Evolutionary conservation across 2,888 invertebrate species (phyloP), one percentile per base, ranked within the genome.

Genomic region (Tholera decimalis): DNA sequence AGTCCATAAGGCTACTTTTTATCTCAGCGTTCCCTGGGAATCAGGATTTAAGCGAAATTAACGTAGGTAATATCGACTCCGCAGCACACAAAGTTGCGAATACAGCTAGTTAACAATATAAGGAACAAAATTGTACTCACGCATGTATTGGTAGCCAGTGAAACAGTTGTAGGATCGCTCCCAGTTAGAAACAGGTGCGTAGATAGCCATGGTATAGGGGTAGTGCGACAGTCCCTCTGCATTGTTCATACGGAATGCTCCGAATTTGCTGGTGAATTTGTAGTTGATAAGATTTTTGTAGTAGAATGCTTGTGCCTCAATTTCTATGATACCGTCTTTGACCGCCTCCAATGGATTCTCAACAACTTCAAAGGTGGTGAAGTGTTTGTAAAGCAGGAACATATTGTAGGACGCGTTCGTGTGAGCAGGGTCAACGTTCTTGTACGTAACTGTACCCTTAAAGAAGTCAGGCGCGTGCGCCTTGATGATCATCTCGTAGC

Each of bases 381-480:
- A 57, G 18, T 54, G 26, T 0, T 96, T 93, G 2, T 91, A 83
- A 15, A 91, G 82, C 66, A 92, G 89, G 86, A 95, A 96, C 1
- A 88, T 73, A 53, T 93, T 89, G 87, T 95, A 90, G 26, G 96
- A 89, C 60, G 85, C 81, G 83, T 96, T 95, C 68, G 89, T 91
- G 39, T 92, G 70, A 9, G 83, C 77, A 5, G 90, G 81, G 58
- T 93, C 93, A 9, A 96, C 77, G 49, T 96, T 94, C 50, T 96
- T 91, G 86, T 95, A 96, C 11, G 94, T 88, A 2, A 96, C 80
- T 8, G 93, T 85, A 6, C 96, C 80, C 46, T 93, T 90, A 26
- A 96, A 84, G 54, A 91, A 88, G 81, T 97, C 96, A 56, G 96
- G 90, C 28, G 96, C 87, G 74, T 96, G 95, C 1, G 97, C 96